These are phyloP conservation scores for Oceanodroma leucorhoa DNA, from an alignment of 2,797 vertebrate genomes.

Conservation along the genomic window DNA sequence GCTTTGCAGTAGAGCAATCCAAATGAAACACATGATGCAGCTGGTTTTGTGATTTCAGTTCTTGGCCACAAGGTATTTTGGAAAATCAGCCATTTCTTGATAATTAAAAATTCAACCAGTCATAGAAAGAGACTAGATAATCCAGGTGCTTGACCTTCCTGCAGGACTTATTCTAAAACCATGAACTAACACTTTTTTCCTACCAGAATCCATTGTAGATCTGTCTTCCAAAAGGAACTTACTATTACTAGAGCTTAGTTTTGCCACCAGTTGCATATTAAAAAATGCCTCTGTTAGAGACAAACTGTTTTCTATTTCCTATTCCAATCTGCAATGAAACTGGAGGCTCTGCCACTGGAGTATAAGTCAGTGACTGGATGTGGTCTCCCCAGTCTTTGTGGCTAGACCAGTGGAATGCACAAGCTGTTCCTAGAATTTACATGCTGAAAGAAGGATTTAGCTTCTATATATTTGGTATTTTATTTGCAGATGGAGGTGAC, in stretches of 20 bases:
- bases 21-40: constrained; percentile 1
- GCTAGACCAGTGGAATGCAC: neutral
- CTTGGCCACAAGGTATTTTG: constrained; percentile 9
- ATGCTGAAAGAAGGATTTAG: neutral
- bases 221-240: neutral
- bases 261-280: constrained; percentile 8
- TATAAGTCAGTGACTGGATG: neutral
- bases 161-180: neutral
- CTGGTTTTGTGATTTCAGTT: neutral
- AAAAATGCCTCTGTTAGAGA: neutral
- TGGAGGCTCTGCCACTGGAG: neutral
- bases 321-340: neutral
- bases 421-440: neutral
- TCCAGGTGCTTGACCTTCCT: neutral
- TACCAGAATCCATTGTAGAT: neutral
- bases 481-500: neutral
- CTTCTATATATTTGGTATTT: neutral
- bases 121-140: neutral
- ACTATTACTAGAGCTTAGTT: neutral
- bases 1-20: neutral
- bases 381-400: neutral
- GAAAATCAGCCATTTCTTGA: neutral
- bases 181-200: neutral
- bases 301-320: constrained; percentile 10
- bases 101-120: constrained; percentile 4